Base-by-base conservation (phyloP, 1,140 invertebrate genomes). In the Planococcus citri region DNA sequence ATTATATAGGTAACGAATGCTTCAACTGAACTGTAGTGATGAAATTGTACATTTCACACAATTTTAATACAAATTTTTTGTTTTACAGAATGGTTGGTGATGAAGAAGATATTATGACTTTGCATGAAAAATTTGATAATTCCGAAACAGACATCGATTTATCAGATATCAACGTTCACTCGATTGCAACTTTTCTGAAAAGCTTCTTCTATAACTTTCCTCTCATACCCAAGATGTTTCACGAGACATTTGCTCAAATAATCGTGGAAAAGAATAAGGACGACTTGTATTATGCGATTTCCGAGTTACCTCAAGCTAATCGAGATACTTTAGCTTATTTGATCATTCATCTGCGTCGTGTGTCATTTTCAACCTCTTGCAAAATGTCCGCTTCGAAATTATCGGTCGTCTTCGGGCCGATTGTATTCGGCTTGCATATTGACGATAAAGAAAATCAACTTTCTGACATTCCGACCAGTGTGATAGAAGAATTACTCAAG, bases 121-220 rank as follows among this genome's bases (percentile, higher is more conserved):
- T 97, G 0, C 95, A 92, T 79, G 85, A 85, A 77, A 88, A 86
- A 75, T 91, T 94, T 71, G 87, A 88, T 14, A 88, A 86, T 78
- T 85, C 86, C 25, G 80, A 84, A 2, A 33, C 29, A 3, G n/a
- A 51, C 17, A 90, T 90, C 0, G 87, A 86, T 77, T 76, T 94
- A 51, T 84, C 83, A 1, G 80, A 85, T 38, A 76, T 83, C 12
- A 92, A 95, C 73, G 84, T 94, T 27, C 83, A 93, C 75, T 87
- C 88, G 0, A 81, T 95, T 57, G 93, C 89, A 78, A 88, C 91
- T n/a, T 88, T 87, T 69, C 78, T 96, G 0, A 96, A 95, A 79
- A 87, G 92, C 77, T 97, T 96, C 79, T 79, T 96, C 21, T 82
- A 89, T 38, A 85, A 86, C 71, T 93, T 96, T 76, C 90, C 94